A percentile compares a stretch with the other conserved stretches of the same genome.
These are phyloP conservation scores for Luscinia megarhynchos DNA, from an alignment of 2,797 vertebrate species.

Conservation along the genomic window DNA sequence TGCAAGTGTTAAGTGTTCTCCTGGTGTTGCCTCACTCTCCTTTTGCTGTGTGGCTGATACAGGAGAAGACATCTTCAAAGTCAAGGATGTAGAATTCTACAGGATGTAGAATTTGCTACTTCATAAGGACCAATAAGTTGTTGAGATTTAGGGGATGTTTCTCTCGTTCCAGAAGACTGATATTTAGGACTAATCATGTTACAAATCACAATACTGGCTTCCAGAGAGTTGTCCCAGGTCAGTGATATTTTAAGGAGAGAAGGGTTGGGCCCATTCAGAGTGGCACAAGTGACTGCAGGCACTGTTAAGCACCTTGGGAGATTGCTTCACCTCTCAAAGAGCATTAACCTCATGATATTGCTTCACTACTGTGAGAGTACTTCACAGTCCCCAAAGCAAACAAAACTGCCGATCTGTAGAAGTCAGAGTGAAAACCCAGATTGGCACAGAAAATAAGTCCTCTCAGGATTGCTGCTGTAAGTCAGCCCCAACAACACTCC, in stretches of 20 bases:
- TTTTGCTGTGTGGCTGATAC: neutral
- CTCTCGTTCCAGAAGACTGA: neutral
- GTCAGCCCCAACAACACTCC: neutral
- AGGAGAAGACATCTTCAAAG: neutral
- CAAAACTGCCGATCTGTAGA: neutral
- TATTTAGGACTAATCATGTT: neutral
- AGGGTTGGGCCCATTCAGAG: neutral
- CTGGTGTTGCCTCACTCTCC: neutral
- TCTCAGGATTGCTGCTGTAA: neutral
- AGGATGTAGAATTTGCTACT: neutral
- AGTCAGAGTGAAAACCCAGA: constrained; percentile 4
- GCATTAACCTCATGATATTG: neutral
- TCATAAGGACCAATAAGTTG: neutral
- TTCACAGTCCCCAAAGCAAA: constrained; percentile 7
- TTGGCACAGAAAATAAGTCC: neutral
- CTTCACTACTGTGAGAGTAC: neutral
- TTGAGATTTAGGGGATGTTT: neutral
- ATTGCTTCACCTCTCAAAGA: neutral
- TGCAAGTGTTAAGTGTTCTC: neutral
- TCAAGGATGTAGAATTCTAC: neutral
- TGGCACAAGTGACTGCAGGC: neutral
- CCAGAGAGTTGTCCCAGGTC: neutral
- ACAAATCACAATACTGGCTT: neutral
- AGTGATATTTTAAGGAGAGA: neutral
- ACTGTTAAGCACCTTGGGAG: neutral